Base-by-base conservation (phyloP, 1,140 invertebrate species). In the Drosophila repletoides region DNA sequence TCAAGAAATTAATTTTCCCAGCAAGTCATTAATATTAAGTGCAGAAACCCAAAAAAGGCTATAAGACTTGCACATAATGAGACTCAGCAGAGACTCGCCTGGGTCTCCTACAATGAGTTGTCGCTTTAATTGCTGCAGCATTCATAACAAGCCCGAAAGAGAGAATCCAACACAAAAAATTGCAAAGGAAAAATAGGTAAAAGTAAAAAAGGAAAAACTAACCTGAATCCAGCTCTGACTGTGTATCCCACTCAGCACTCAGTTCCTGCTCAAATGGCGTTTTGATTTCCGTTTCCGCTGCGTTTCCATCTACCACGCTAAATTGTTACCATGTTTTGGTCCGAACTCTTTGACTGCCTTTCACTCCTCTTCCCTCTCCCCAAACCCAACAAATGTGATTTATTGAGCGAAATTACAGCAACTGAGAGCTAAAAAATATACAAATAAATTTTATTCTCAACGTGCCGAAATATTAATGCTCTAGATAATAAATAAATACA, bases 21-120 rank as follows among this genome's bases (percentile, higher is more conserved):
- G 71, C 71, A 74, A 84, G 74, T 84, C 79, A 84, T 84, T 84
- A 84, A 84, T 84, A 84, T 84, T 84, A 79, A 79, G 80, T 86
- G 75, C 52, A 58, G 43, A 56, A 55, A 52, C 66, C 80, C 73
- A 66, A 84, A 84, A 79, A 84, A 79, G 79, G 74, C 58, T 29
- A 67, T 60, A 28, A 46, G 64, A 60, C 64, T 52, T 60, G 64
- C 64, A 52, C 77, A 84, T 74, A 74, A 83, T 79, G 74, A 72
- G 72, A 40, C 55, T 33, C 33, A 28, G 4, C 45, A 12, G 53
- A 21, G 40, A 58, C 45, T 53, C 48, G 21, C 28, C 33, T 28
- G 9, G 64, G n/a, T n/a, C 66, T 59, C 51, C 48, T 66, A 51
- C 46, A 59, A 53, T 46, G 28, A 26, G 4, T 19, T 58, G 60